phyloP scores from a whole-genome alignment of 2,113 vertebrate genomes.

The Calcarius ornatus region DNA sequence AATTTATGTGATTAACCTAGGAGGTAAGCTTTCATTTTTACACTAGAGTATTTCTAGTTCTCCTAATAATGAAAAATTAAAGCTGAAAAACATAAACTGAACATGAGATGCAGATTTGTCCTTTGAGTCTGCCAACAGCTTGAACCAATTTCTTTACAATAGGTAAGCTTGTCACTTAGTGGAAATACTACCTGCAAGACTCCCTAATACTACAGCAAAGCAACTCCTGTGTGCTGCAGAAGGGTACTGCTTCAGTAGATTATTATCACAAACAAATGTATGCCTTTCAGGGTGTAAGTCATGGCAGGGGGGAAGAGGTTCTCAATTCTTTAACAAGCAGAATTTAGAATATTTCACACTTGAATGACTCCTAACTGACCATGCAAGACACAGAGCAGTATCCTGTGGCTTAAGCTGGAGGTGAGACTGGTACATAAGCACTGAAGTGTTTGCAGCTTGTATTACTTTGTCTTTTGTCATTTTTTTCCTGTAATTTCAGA shows the following conservation, averaged over 20 bases:
- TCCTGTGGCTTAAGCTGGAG: constrained; percentile 19
- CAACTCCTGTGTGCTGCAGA: background rate
- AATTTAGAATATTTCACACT: constrained; percentile 73
- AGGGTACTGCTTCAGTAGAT: background rate
- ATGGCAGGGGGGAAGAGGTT: background rate
- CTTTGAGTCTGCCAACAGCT: background rate
- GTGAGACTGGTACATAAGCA: background rate
- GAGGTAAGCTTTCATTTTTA: background rate
- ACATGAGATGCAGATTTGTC: background rate
- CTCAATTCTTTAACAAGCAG: constrained; percentile 66
- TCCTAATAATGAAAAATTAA: background rate
- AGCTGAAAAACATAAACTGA: background rate
- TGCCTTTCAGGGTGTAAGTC: background rate
- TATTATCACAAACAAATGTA: background rate
- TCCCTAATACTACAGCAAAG: background rate
- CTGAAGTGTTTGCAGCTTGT: background rate
- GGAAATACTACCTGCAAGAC: background rate
- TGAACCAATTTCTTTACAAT: background rate
- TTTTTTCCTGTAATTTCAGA: background rate
- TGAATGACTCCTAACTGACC: constrained; percentile 59
- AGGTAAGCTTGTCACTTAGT: background rate
- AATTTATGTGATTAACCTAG: background rate
- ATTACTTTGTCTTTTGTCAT: background rate
- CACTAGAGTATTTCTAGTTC: background rate
- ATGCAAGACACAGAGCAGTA: constrained; percentile 49